Percentiles rank a stretch among this genome's conserved stretches.
These are phyloP conservation scores for Sparus aurata DNA, from an alignment of 2,797 vertebrate genomes.

Conservation along the genomic window DNA sequence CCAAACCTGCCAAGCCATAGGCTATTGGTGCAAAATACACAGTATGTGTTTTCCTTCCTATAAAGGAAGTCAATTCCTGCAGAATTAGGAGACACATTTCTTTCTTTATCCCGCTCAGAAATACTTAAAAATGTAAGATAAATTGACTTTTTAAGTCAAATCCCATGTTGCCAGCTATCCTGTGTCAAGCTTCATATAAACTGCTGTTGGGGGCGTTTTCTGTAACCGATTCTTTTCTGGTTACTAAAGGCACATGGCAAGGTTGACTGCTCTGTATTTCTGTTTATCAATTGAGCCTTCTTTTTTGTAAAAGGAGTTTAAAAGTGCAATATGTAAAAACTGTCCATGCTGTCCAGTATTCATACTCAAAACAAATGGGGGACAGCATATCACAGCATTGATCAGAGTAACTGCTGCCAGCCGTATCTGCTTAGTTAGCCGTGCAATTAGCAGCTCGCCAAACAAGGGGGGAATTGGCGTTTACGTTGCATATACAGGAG, in stretches of 20 bases:
- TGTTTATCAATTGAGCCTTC: not conserved
- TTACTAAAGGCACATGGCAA: not conserved
- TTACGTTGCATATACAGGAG: no score
- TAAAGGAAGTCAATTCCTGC: not conserved
- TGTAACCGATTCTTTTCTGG: not conserved
- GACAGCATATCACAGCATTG: no score
- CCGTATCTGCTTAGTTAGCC: no score
- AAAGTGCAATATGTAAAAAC: no score
- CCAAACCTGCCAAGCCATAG: not conserved
- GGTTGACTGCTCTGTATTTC: no score
- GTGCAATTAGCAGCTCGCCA: no score
- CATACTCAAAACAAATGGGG: no score
- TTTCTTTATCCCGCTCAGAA: not conserved
- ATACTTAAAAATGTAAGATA: not conserved
- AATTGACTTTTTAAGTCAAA: not conserved
- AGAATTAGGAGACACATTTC: not conserved
- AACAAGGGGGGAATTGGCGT: no score
- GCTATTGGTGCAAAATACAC: not conserved
- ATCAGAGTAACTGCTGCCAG: no score
- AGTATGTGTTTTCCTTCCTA: not conserved
- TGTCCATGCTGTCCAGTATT: no score
- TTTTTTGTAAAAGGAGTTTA: not conserved
- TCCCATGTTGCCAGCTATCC: not conserved
- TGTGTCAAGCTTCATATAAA: not conserved
- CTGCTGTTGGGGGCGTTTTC: not conserved